Evolutionary conservation across 2,113 vertebrate genomes (phyloP).

Genomic region (Clarias macrocephalus): DNA sequence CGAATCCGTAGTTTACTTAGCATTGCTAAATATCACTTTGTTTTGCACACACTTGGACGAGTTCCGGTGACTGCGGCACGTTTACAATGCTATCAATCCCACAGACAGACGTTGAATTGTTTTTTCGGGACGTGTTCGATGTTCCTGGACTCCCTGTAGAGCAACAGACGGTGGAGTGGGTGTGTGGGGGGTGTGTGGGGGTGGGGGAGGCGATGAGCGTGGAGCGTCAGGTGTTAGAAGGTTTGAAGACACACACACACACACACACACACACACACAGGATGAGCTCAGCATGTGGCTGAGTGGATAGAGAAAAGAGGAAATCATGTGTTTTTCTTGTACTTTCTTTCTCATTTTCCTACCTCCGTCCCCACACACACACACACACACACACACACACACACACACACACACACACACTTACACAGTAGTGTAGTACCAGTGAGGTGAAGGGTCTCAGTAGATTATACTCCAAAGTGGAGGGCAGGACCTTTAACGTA

Average conservation of each 20-base stretch:
- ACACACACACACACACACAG: conserved; percentile 42
- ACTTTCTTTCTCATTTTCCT: conserved; percentile 42
- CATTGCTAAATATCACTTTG: not conserved
- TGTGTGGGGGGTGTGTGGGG: not conserved
- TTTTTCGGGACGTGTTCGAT: not conserved
- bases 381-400: conserved; percentile 35
- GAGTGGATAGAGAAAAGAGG: conserved; percentile 44
- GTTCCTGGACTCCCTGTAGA: not conserved
- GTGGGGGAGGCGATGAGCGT: not conserved
- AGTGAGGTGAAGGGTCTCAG: conserved; percentile 33
- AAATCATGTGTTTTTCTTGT: conserved; percentile 38
- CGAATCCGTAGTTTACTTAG: not conserved
- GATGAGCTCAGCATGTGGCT: conserved; percentile 29
- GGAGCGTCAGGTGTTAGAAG: conserved; percentile 19
- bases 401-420: conserved; percentile 34
- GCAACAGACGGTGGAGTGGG: conserved; percentile 17
- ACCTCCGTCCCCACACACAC: conserved; percentile 12
- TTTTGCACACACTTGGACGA: not conserved
- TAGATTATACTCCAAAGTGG: conserved; percentile 32
- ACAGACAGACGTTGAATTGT: not conserved
- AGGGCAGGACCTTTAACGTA: conserved; percentile 50
- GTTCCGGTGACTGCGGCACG: not conserved
- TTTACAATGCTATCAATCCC: not conserved
- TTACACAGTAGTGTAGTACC: not conserved
- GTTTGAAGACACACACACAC: conserved; percentile 37